Base-by-base conservation (phyloP, 2,888 invertebrate species). In the Ganaspis brasiliensis region DNA sequence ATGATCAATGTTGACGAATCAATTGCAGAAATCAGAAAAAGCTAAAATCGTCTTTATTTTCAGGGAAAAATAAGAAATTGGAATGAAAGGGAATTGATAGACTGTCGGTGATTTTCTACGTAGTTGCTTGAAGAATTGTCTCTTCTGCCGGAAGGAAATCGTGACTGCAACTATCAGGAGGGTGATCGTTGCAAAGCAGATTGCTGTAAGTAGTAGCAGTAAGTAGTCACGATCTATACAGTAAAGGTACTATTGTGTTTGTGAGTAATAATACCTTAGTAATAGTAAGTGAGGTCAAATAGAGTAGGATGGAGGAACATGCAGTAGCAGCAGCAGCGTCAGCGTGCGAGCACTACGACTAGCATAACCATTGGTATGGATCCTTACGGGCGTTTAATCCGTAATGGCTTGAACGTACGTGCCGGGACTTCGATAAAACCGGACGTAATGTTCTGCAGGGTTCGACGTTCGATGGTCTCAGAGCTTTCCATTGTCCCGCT, bases 371-470 rank as follows among this genome's bases (percentile, higher is more conserved):
- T 83, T 81, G 85, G 84, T 84, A 83, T 83, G 85, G 85, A 85
- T 84, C 85, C 80, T 84, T 84, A 85, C 83, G 82, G 84, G 80
- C 83, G 83, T 86, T 86, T 86, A 85, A 86, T 86, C 84, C 82
- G 82, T 84, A 84, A 84, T 83, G 83, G 84, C 78, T 78, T 73
- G 79, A 80, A 77, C 80, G 81, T 84, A 86, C 86, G 86, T 85
- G 86, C 79, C 70, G 59, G 56, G 84, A 83, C 79, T 85, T 73
- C 82, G 74, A 84, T 84, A 83, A 81, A 83, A 78, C 80, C 67
- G 67, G 21, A 57, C 10, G 61, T 63, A 24, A 75, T 56, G 73
- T 55, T 71, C 49, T 21, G 45, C 52, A 75, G 52, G 56, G 72
- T 26, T 24, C 61, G 55, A 72, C 55, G 67, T 67, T 67, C 67